These are phyloP conservation scores for Lepidocyrtinus sp. DNA, from an alignment of 2,888 invertebrate species.

Conservation along the genomic window DNA sequence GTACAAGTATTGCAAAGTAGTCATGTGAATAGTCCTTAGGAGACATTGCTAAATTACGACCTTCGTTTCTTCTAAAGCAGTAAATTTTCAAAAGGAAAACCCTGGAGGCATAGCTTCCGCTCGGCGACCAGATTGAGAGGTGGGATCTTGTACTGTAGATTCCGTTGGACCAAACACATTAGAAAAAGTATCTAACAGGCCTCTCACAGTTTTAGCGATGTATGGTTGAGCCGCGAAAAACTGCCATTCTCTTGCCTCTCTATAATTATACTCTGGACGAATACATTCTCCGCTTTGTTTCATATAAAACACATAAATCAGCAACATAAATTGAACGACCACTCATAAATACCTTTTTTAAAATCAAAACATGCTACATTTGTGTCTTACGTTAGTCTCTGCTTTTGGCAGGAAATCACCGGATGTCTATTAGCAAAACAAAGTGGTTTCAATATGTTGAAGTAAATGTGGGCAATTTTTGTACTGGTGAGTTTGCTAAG, in stretches of 20 bases:
- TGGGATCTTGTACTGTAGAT: slow-evolving; percentile 24
- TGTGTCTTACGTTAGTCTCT: slow-evolving; percentile 66
- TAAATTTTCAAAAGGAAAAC: slow-evolving; percentile 33
- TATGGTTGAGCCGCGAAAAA: slow-evolving; percentile 69
- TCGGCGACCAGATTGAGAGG: slow-evolving; percentile 37
- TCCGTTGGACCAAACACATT: slow-evolving; percentile 33
- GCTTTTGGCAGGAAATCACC: slow-evolving; percentile 74
- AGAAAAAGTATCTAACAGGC: slow-evolving; percentile 40
- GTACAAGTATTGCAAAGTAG: too few species aligned
- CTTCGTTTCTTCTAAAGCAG: not conserved
- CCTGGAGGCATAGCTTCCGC: slow-evolving; percentile 39
- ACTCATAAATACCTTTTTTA: too few species aligned
- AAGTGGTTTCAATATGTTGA: slow-evolving; percentile 81
- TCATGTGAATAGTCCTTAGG: too few species aligned
- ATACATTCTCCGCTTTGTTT: slow-evolving; percentile 67
- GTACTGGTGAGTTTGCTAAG: slow-evolving; percentile 73
- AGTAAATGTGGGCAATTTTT: slow-evolving; percentile 81
- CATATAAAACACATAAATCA: not conserved
- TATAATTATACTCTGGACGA: slow-evolving; percentile 62
- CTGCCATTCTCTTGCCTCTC: slow-evolving; percentile 63
- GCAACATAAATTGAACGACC: not conserved
- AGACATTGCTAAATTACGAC: too few species aligned
- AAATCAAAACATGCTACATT: not conserved
- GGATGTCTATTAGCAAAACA: slow-evolving; percentile 80
- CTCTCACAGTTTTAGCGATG: slow-evolving; percentile 60